A percentile compares a stretch with the other conserved stretches of the same genome.
Evolutionary conservation across 2,797 vertebrate genomes (phyloP).

Genomic region (Gallinago nigripennis): DNA sequence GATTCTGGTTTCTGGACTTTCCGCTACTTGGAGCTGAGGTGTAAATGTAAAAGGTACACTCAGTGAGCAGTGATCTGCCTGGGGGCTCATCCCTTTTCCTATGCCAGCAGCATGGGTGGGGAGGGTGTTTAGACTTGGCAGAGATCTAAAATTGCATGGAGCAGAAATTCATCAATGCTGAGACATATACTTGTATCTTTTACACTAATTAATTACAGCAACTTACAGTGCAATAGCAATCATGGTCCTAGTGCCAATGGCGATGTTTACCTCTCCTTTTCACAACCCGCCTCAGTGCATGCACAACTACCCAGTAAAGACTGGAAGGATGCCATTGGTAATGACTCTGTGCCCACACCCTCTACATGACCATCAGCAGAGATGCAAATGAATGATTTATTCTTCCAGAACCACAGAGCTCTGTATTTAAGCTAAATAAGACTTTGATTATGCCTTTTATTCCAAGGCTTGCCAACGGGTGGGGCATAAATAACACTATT

Average conservation of each 20-base stretch:
- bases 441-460: constrained; percentile 29
- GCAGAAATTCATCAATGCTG: neutral
- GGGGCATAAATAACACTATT: neutral
- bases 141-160: neutral
- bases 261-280: neutral
- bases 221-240: neutral
- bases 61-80: neutral
- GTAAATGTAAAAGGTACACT: neutral
- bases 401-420: constrained; percentile 16
- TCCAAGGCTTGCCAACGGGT: neutral
- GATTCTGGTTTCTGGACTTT: neutral
- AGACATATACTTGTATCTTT: neutral
- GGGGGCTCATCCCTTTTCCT: neutral
- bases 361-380: neutral
- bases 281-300: neutral
- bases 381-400: constrained; percentile 18
- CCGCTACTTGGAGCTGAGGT: neutral
- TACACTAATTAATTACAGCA: neutral
- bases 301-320: neutral
- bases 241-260: neutral
- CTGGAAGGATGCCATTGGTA: neutral
- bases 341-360: neutral
- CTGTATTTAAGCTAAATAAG: constrained; percentile 45
- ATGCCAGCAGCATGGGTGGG: rapidly evolving
- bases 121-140: neutral